Evolutionary conservation across 1,140 invertebrate species (phyloP).

Genomic region (Magallana angulata): DNA sequence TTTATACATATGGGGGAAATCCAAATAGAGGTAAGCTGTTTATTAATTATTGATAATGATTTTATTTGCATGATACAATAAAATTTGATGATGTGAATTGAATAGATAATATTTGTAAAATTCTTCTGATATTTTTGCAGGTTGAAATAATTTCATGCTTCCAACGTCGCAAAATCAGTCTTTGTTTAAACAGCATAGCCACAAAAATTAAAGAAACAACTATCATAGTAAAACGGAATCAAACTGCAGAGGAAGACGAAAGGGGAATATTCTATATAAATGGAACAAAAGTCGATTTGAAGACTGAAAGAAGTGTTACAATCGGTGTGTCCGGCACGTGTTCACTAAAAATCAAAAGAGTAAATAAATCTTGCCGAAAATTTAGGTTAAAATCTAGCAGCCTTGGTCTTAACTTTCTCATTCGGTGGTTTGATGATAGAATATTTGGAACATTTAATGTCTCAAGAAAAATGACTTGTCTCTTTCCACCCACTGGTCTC

Average conservation of each 20-base stretch:
- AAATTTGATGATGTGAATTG: no score
- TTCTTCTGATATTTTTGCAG: not conserved
- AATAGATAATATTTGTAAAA: no score
- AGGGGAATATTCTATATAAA: not conserved
- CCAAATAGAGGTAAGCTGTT: conserved; percentile 49
- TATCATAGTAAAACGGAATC: not conserved
- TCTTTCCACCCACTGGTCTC: no score
- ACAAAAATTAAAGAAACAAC: conserved; percentile 24
- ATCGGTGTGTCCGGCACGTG: not conserved
- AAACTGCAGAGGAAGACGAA: not conserved
- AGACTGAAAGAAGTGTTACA: not conserved
- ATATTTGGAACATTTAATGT: no score
- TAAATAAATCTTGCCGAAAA: no score
- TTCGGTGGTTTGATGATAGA: no score
- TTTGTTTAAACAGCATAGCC: conserved; percentile 31
- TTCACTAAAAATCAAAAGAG: no score
- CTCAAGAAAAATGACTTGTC: no score
- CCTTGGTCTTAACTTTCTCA: no score
- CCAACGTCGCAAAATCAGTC: not conserved
- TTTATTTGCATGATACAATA: no score
- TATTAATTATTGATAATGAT: not conserved
- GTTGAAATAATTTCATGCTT: conserved; percentile 43
- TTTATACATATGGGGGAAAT: conserved; percentile 54
- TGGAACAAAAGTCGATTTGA: not conserved
- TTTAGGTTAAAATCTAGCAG: no score